These are phyloP conservation scores for Brevipalpus yothersi DNA, from an alignment of 1,140 invertebrate genomes.

Conservation along the genomic window DNA sequence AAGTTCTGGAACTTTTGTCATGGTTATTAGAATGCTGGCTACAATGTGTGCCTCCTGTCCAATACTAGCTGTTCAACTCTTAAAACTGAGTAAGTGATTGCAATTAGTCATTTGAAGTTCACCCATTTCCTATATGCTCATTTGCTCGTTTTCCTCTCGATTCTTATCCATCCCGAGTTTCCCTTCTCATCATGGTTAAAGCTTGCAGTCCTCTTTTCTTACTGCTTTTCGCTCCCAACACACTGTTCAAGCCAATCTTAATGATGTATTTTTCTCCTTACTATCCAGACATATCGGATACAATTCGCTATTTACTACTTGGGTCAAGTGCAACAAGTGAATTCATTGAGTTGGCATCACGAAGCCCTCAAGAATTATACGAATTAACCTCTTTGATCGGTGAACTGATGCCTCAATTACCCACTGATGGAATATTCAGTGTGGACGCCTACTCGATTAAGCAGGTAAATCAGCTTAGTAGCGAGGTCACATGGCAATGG, in stretches of 20 bases:
- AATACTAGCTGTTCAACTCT: constrained; percentile 59
- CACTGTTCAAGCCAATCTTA: too few relatives aligned
- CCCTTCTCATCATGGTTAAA: too few relatives aligned
- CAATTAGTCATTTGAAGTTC: too few relatives aligned
- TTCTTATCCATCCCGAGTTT: too few relatives aligned
- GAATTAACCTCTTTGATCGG: constrained; percentile 88
- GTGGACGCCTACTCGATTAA: constrained; percentile 63
- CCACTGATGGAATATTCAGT: constrained; percentile 73
- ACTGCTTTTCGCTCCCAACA: too few relatives aligned
- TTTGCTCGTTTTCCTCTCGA: too few relatives aligned
- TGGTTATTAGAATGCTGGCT: constrained; percentile 77
- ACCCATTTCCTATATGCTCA: too few relatives aligned
- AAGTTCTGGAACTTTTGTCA: constrained; percentile 79
- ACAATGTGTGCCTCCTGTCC: constrained; percentile 84
- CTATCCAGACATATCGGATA: constrained; percentile 56
- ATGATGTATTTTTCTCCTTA: constrained; percentile 5
- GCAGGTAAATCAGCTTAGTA: constrained; percentile 22
- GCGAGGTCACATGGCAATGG: constrained; percentile 83
- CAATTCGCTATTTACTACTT: constrained; percentile 65
- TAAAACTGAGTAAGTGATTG: constrained; percentile 43
- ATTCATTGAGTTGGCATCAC: constrained; percentile 21
- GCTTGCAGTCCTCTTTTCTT: too few relatives aligned
- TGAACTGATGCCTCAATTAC: constrained; percentile 79
- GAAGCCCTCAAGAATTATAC: constrained; percentile 80
- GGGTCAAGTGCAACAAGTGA: constrained; percentile 30